A percentile compares a stretch with the other conserved stretches of the same genome.
phyloP scores from a whole-genome alignment of 1,140 invertebrate species.

The Apis mellifera region DNA sequence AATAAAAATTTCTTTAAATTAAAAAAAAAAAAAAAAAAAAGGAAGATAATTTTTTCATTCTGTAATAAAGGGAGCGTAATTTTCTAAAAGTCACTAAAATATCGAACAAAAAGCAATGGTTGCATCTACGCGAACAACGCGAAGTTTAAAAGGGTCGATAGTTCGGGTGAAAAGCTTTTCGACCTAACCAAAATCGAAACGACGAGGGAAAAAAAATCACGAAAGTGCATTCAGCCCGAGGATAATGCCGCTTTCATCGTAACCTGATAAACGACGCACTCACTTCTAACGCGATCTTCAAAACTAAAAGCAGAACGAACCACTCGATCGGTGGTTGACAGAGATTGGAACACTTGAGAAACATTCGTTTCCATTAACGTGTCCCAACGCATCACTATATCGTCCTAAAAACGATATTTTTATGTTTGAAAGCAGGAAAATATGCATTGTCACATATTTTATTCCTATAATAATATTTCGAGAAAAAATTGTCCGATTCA shows the following conservation, averaged over 20 bases:
- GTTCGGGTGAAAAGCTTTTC: slow-evolving; percentile 25
- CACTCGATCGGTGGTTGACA: slow-evolving; percentile 50
- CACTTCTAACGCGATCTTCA: slow-evolving; percentile 35
- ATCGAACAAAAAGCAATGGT: background rate
- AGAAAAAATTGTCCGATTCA: background rate
- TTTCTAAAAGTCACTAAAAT: background rate
- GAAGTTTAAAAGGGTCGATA: slow-evolving; percentile 10
- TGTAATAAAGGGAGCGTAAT: background rate
- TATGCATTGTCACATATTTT: background rate
- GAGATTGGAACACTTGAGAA: slow-evolving; percentile 36
- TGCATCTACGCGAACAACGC: background rate
- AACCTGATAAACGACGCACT: slow-evolving; percentile 50
- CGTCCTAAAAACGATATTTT: background rate
- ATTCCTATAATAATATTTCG: background rate
- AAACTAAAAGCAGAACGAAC: slow-evolving; percentile 49
- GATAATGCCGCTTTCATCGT: slow-evolving; percentile 49
- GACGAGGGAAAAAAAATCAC: slow-evolving; percentile 31
- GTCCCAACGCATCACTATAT: background rate
- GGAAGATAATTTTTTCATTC: background rate
- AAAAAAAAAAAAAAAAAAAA: background rate
- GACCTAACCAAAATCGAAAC: slow-evolving; percentile 22
- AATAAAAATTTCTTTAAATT: background rate
- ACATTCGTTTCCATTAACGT: slow-evolving; percentile 42
- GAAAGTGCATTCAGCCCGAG: slow-evolving; percentile 30
- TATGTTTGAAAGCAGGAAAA: background rate